Conservation (phyloP, 1,140 invertebrate genomes). For the Rhynchophorus ferrugineus region DNA sequence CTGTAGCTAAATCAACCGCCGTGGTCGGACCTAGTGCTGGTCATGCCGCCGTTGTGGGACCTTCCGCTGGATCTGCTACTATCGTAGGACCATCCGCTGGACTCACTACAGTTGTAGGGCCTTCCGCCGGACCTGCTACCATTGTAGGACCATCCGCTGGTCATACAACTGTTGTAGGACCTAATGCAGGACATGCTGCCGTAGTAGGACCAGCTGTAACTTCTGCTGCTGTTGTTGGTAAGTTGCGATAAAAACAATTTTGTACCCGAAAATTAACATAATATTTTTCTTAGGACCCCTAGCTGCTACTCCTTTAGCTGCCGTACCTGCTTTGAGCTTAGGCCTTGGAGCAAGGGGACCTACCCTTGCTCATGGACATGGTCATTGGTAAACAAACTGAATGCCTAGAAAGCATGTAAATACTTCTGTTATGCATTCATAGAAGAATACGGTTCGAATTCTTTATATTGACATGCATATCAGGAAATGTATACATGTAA, state of each 20-base stretch:
- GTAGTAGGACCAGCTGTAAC: slow-evolving; percentile 10
- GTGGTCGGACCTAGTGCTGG: not conserved
- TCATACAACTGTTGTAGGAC: slow-evolving; percentile 11
- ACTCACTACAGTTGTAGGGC: slow-evolving; percentile 12
- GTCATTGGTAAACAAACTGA: slow-evolving; percentile 11
- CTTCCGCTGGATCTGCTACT: not conserved
- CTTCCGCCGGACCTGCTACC: slow-evolving; percentile 12
- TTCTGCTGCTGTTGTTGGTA: too few relatives aligned
- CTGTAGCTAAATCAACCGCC: not conserved
- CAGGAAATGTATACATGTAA: too few relatives aligned
- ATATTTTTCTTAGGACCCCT: not conserved
- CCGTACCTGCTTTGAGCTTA: not conserved
- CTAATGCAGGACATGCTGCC: slow-evolving; percentile 14
- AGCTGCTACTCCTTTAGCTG: too few relatives aligned
- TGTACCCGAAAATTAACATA: too few relatives aligned
- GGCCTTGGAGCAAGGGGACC: slow-evolving; percentile 16
- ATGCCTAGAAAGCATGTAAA: not conserved
- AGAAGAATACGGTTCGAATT: too few relatives aligned
- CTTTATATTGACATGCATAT: too few relatives aligned
- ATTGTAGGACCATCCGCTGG: slow-evolving; percentile 20
- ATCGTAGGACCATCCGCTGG: slow-evolving; percentile 1
- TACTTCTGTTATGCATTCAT: too few relatives aligned
- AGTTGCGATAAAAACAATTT: too few relatives aligned
- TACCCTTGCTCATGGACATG: slow-evolving; percentile 23
- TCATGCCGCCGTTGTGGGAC: slow-evolving; percentile 3